phyloP scores from a whole-genome alignment of 1,140 invertebrate genomes.

The Elysia chlorotica region DNA sequence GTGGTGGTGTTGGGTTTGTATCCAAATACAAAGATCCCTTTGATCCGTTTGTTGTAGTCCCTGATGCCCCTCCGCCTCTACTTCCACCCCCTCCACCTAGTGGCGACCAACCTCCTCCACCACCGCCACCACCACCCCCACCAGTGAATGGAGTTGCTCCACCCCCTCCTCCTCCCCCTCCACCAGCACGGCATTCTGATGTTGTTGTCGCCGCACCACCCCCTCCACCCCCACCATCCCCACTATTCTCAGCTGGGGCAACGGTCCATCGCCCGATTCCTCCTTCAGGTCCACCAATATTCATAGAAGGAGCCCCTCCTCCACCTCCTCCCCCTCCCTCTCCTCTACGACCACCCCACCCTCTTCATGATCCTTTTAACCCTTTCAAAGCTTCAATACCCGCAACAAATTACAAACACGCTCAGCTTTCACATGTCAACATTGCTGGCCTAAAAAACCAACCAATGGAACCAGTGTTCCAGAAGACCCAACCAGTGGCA shows the following conservation, averaged over 20 bases:
- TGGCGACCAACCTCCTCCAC: slow-evolving; percentile 3
- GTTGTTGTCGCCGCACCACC: no score
- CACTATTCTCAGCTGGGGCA: neutral
- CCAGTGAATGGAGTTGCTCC: neutral
- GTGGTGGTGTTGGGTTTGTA: neutral
- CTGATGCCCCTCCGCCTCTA: neutral
- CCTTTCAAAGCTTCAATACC: no score
- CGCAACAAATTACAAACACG: no score
- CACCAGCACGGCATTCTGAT: neutral
- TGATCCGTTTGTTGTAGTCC: neutral
- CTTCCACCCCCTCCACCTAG: neutral
- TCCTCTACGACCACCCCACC: no score
- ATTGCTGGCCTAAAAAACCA: no score
- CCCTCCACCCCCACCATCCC: slow-evolving; percentile 7
- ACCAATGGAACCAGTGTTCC: no score
- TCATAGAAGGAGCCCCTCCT: neutral
- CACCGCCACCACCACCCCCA: slow-evolving; percentile 8
- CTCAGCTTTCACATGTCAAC: no score
- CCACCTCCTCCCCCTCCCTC: neutral
- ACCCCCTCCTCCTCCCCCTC: slow-evolving; percentile 1
- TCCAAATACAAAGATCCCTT: neutral
- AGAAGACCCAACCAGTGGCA: no score
- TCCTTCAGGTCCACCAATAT: neutral
- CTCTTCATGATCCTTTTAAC: no score
- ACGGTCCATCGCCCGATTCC: neutral